Evolutionary conservation across 2,797 vertebrate genomes (phyloP), one percentile per base, ranked within the genome.

Genomic region (Euthynnus affinis): DNA sequence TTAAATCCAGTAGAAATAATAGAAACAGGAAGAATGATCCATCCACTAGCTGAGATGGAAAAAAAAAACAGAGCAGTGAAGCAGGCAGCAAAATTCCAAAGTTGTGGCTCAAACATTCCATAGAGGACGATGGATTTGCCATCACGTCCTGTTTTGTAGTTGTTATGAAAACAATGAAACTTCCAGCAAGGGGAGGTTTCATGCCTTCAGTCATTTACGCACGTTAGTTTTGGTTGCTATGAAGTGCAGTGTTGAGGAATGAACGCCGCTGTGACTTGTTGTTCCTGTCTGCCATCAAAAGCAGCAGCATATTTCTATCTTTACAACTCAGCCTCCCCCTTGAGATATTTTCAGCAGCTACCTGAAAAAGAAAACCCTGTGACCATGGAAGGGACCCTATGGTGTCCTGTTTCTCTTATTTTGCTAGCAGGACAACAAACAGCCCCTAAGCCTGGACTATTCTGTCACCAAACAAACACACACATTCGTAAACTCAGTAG

Each of bases 311-410:
- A 93, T 93, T 94, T 94, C 76, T 88, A 84, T 88, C 92, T 90
- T 93, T 91, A 91, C 90, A 89, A 75, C 88, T 87, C 70, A 40
- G 88, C 86, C 84, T 81, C 56, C 80, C 86, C 79, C 91, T 80
- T 23, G 52, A 89, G 93, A 94, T 95, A 95, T 95, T 95, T 95
- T 90, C 86, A 94, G 92, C 87, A 88, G 82, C 88, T 93, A 95
- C 88, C 91, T 94, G 93, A 94, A 93, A 94, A 94, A 91, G 90
- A 92, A 91, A 88, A 80, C 84, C 83, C 78, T 81, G 64, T 89
- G 86, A 83, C 85, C 75, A 59, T 63, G 76, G 76, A 64, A n/a
- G n/a, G 49, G 73, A 83, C 64, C 70, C 63, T 57, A 87, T 78
- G 86, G 90, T 92, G 89, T 94, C 90, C 76, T 53, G 65, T 90